Percentiles rank a stretch among this genome's conserved stretches.
These are phyloP conservation scores for Frieseomelitta varia DNA, from an alignment of 1,140 invertebrate species.

Conservation along the genomic window DNA sequence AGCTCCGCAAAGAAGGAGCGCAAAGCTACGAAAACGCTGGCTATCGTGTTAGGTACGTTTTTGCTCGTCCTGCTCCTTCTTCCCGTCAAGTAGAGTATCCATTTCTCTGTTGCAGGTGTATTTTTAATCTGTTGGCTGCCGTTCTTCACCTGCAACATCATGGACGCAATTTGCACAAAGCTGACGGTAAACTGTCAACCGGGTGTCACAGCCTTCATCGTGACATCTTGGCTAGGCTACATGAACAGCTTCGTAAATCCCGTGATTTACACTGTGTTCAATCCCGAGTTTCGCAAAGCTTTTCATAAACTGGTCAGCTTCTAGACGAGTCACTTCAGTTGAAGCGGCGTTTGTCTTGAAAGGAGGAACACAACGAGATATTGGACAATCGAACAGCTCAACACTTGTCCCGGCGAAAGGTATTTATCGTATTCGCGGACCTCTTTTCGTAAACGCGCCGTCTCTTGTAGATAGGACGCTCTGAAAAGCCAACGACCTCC, in stretches of 20 bases:
- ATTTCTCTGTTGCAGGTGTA: slow-evolving; percentile 86
- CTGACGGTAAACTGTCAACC: slow-evolving; percentile 91
- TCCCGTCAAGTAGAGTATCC: not conserved
- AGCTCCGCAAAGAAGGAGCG: slow-evolving; percentile 97
- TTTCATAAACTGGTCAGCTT: slow-evolving; percentile 95
- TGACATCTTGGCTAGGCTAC: slow-evolving; percentile 99
- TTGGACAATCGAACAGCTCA: slow-evolving; percentile 54
- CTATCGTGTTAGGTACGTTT: slow-evolving; percentile 96
- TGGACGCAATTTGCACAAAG: slow-evolving; percentile 97
- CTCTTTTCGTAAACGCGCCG: not conserved
- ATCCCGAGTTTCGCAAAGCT: slow-evolving; percentile 99
- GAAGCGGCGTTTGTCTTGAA: not conserved
- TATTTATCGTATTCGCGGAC: slow-evolving; percentile 12
- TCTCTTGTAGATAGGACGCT: not conserved
- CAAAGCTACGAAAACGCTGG: slow-evolving; percentile 99
- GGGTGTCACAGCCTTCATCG: slow-evolving; percentile 94
- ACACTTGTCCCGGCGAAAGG: slow-evolving; percentile 34
- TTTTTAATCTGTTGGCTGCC: slow-evolving; percentile 99
- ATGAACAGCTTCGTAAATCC: slow-evolving; percentile 99
- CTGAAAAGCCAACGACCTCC: not conserved
- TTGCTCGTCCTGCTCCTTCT: not conserved
- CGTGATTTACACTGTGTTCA: slow-evolving; percentile 99
- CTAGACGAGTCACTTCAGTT: slow-evolving; percentile 45
- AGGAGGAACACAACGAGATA: slow-evolving; percentile 29
- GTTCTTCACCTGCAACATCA: slow-evolving; percentile 93